Evolutionary conservation across 1,140 invertebrate genomes (phyloP), one percentile per base, ranked within the genome.

Genomic region (Plectrocnemia conspersa): DNA sequence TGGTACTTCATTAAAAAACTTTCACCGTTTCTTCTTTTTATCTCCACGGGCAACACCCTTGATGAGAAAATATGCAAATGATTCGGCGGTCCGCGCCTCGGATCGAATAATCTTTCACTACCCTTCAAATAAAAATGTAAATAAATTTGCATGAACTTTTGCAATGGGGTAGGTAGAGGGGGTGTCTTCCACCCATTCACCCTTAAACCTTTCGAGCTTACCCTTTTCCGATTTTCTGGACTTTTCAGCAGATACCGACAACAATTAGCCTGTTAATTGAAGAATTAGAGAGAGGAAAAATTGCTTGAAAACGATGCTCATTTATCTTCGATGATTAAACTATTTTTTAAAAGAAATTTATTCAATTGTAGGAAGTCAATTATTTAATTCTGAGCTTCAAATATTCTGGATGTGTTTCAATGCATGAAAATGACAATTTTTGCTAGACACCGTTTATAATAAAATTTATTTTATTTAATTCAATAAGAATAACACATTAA

Each of bases 191-290:
- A n/a, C n/a, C 36, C 23, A 45, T 41, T 6, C 45, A n/a, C 13
- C 23, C 25, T 13, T 11, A 29, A 16, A n/a, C n/a, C n/a, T 16
- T 7, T 16, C 35, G 13, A 7, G 35, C 13, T 38, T 16, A 13
- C 35, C 13, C 18, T 38, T 38, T 13, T 38, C 35, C 35, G 35
- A 16, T 38, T 38, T 38, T 16, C 35, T 29, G 6, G 7, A 38
- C 10, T 38, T 50, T 50, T 36, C 22, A 25, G 4, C 33, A 13
- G 4, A 21, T 6, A 11, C 33, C n/a, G 18, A 23, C 42, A 44
- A 54, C 59, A 61, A 61, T 61, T 61, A 61, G 54, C 54, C 50
- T 61, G 59, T 61, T 61, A 61, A 61, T 61, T 61, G 59, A 57
- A 57, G 59, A 61, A 61, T 61, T 61, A 61, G 54, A 50, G 54